Evolutionary conservation across 2,888 invertebrate species (phyloP).

Genomic region (Spatulosminthurus flaviceps): DNA sequence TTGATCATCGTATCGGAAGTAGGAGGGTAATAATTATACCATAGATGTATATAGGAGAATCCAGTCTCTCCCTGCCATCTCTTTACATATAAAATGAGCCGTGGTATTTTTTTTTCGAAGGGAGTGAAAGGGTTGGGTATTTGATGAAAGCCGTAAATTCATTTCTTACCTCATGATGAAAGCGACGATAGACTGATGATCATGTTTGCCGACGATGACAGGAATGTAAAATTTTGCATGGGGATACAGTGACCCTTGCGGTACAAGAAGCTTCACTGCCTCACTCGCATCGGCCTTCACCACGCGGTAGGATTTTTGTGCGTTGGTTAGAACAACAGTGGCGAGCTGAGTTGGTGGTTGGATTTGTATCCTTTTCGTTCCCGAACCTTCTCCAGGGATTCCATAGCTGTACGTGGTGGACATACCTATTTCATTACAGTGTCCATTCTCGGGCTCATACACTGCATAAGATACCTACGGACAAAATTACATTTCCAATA

Average conservation of each 20-base stretch:
- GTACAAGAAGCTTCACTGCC: conserved; percentile 83
- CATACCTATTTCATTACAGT: conserved; percentile 63
- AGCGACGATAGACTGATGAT: conserved; percentile 73
- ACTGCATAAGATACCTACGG: conserved; percentile 88
- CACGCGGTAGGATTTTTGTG: conserved; percentile 84
- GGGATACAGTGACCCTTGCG: conserved; percentile 88
- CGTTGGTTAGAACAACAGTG: conserved; percentile 75
- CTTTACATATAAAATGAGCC: no score
- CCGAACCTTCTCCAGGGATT: conserved; percentile 75
- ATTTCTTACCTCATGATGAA: conserved; percentile 82
- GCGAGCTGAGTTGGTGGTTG: conserved; percentile 75
- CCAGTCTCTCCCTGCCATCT: no score
- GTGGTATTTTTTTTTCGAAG: no score
- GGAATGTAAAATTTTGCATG: conserved; percentile 89
- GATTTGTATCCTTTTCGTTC: conserved; percentile 72
- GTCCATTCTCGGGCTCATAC: conserved; percentile 76
- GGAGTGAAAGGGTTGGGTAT: not conserved
- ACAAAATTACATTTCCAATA: not conserved
- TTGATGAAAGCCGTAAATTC: not conserved
- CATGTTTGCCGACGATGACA: conserved; percentile 81
- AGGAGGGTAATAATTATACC: no score
- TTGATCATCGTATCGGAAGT: no score
- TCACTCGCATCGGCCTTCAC: conserved; percentile 78
- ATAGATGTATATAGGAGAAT: no score
- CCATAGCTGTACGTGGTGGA: conserved; percentile 65